Evolutionary conservation across 2,888 invertebrate genomes (phyloP), one percentile per base, ranked within the genome.

Genomic region (Aphelenchoides bicaudatus): DNA sequence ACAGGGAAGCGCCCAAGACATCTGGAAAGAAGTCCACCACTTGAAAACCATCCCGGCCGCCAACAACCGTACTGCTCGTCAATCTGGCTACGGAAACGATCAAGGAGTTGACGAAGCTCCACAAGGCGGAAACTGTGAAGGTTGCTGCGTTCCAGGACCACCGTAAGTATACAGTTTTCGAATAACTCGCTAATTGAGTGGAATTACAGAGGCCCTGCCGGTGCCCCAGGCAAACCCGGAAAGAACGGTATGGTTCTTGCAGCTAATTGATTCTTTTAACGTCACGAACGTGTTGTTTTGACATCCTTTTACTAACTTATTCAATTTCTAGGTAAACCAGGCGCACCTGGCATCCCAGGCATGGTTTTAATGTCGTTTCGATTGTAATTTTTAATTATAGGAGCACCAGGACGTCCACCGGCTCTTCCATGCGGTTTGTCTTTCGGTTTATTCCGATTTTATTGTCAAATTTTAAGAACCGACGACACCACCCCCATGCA

Each of bases 391-490:
- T n/a, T n/a, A n/a, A n/a, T n/a, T n/a, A n/a, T n/a, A n/a, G n/a
- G n/a, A n/a, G 70, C 66, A 61, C 75, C 74, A 49, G 75, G 74
- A 56, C 68, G 71, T 21, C 74, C 74, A 16, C 65, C 63, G 48
- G 29, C 39, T 52, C 48, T 53, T 13, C 53, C 48, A 1, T 52
- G 52, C 34, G 75, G 74, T 54, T 8, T 10, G 13, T 43, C 46
- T 10, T 13, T n/a, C 10, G 16, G 8, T 43, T 10, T 19, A 43
- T 62, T 67, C 34, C 63, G 67, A 34, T 34, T 13, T 34, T 13
- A 34, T 34, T 16, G 13, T 34, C 34, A 34, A 34, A 34, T 31
- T 74, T n/a, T n/a, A n/a, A n/a, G n/a, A 75, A 60, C 74, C 75
- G 46, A 68, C 70, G 61, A 76, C 75, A 43, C 76, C 76, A 57